These are phyloP conservation scores for Bactericera cockerelli DNA, from an alignment of 1,140 invertebrate species.

Conservation along the genomic window DNA sequence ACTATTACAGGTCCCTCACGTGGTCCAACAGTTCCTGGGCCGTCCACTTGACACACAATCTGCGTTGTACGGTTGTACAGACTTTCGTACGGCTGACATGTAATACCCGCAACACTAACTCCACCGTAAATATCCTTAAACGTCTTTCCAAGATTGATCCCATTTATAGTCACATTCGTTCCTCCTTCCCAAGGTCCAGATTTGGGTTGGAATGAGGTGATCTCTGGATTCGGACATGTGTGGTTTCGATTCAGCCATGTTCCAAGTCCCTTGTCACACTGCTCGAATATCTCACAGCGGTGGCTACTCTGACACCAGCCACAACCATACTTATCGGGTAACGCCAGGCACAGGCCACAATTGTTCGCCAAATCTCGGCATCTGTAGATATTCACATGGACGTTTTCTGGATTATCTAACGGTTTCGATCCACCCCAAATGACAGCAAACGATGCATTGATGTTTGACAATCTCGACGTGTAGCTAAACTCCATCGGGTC, in stretches of 20 bases:
- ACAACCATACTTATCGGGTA: conserved; percentile 79
- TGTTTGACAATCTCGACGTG: conserved; percentile 71
- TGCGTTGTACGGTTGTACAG: conserved; percentile 75
- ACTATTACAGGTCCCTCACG: conserved; percentile 73
- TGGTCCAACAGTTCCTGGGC: conserved; percentile 57
- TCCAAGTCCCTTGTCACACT: conserved; percentile 54
- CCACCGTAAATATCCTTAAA: conserved; percentile 84
- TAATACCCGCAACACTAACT: conserved; percentile 58
- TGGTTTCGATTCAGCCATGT: conserved; percentile 78
- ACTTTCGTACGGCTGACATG: conserved; percentile 71
- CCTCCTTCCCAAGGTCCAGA: conserved; percentile 84
- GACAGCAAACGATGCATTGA: conserved; percentile 83
- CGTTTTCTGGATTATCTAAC: conserved; percentile 85
- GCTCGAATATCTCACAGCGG: conserved; percentile 77
- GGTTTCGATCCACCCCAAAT: conserved; percentile 92
- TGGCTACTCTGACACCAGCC: conserved; percentile 88
- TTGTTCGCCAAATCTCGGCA: conserved; percentile 91
- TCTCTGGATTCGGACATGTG: conserved; percentile 84
- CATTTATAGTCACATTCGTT: conserved; percentile 88
- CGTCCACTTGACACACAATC: conserved; percentile 80
- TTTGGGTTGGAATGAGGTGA: conserved; percentile 59
- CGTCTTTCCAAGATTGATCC: conserved; percentile 90
- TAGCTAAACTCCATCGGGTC: conserved; percentile 84
- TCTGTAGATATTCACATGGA: conserved; percentile 67
- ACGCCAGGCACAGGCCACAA: conserved; percentile 82